Percentiles rank a stretch among this genome's conserved stretches.
phyloP scores from a whole-genome alignment of 2,888 invertebrate genomes.

The Cantharis nigra region DNA sequence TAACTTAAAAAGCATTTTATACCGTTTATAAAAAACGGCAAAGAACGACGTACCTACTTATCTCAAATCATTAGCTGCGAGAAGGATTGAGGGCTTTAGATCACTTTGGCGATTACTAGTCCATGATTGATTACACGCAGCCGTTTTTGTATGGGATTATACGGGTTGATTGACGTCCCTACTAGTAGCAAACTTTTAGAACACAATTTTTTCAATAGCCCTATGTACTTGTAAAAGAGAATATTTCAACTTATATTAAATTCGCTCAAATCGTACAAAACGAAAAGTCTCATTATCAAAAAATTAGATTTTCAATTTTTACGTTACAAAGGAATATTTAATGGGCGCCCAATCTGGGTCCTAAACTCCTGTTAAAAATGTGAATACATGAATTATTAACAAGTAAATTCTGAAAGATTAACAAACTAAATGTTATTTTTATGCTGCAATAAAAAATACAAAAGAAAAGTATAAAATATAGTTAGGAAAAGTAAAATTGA shows the following conservation, averaged over 20 bases:
- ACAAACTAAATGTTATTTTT: neutral
- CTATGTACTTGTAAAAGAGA: conserved; percentile 1
- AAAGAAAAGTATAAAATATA: neutral
- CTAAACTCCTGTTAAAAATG: too few species aligned
- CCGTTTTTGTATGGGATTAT: conserved; percentile 31
- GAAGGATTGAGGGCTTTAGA: conserved; percentile 32
- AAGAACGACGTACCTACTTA: conserved; percentile 30
- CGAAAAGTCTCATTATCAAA: neutral
- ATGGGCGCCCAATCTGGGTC: neutral
- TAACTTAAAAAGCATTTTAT: conserved; percentile 1
- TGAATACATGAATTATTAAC: neutral
- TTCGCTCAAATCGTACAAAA: neutral
- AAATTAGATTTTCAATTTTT: neutral
- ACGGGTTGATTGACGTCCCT: conserved; percentile 29
- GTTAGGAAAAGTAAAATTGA: conserved; percentile 2
- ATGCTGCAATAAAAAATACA: neutral
- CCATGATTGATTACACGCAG: conserved; percentile 35
- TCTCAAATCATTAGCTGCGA: conserved; percentile 34
- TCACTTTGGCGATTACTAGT: conserved; percentile 32
- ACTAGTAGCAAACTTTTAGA: conserved; percentile 17
- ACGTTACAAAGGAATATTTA: neutral
- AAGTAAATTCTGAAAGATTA: neutral
- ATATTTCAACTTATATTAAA: neutral
- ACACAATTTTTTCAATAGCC: conserved; percentile 15
- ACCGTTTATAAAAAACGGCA: conserved; percentile 11